Percentiles rank a stretch among this genome's conserved stretches.
Conservation (phyloP, 2,797 vertebrate species). For the Tokudaia muenninki region DNA sequence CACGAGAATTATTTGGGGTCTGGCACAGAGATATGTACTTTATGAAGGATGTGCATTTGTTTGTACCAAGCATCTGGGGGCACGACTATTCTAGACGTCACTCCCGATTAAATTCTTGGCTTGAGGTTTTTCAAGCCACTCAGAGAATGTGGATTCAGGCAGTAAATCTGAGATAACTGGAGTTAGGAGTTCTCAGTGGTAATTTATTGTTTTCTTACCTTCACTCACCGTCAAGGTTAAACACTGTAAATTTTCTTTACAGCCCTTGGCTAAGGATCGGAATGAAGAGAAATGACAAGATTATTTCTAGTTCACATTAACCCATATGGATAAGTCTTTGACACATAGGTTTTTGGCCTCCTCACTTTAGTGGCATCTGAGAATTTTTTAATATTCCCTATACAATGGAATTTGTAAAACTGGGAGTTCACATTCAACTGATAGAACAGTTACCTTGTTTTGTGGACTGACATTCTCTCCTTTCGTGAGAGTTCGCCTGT, state of each 20-base stretch:
- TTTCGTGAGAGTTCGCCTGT: slow-evolving; percentile 3
- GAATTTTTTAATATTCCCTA: neutral
- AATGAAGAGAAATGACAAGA: neutral
- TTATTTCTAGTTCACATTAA: slow-evolving; percentile 45
- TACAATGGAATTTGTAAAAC: neutral
- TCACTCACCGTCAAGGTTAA: neutral
- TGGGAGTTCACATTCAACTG: neutral
- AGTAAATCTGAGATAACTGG: slow-evolving; percentile 22
- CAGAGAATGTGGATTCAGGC: slow-evolving; percentile 29
- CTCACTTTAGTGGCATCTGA: neutral
- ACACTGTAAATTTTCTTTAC: slow-evolving; percentile 2
- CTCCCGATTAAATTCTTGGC: slow-evolving; percentile 59
- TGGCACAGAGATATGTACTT: slow-evolving; percentile 14
- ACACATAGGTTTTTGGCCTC: neutral
- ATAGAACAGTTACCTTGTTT: neutral
- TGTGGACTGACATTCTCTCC: neutral
- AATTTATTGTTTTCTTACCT: slow-evolving; percentile 32
- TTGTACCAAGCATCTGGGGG: slow-evolving; percentile 16
- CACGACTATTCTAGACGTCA: neutral
- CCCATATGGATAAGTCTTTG: neutral
- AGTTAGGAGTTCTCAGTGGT: neutral
- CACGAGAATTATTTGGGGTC: neutral
- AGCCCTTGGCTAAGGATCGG: neutral
- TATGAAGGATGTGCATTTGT: neutral
- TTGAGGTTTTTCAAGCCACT: slow-evolving; percentile 27